Base-by-base conservation (phyloP, 1,140 invertebrate genomes). In the Drosophila nebulosa region DNA sequence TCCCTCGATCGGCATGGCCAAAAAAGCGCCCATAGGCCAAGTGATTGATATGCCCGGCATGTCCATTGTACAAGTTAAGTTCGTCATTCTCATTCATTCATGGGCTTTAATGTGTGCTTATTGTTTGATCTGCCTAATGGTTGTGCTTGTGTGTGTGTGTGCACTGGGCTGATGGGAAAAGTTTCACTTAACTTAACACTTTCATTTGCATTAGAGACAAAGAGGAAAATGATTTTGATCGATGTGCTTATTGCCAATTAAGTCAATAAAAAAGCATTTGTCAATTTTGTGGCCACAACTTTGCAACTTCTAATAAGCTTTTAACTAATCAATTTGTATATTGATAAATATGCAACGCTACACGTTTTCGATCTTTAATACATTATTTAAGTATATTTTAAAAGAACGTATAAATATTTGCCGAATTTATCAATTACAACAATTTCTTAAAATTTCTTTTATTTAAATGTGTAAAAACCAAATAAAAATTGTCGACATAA, bases 1-100 rank as follows among this genome's bases (percentile, higher is more conserved):
- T 35, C 32, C 10, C 32, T 35, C 32, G 10, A 18, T 55, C 59
- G 16, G 35, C 55, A 62, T 66, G 80, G 68, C 80, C 73, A 9
- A 46, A 46, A 46, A 21, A 21, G n/a, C 18, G 21, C 39, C 39
- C 39, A 46, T 63, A 53, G 64, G 55, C 50, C 69, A 77, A 65
- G 77, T 86, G 80, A 84, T 85, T 84, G 80, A 84, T 85, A 84
- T 84, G 81, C 77, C 69, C 62, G 73, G 80, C 83, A 68, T 84
- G 77, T 86, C 64, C 39, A 32, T 18, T 51, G 39, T 18, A 32
- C 50, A 46, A 21, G 39, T 18, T 46, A 46, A 46, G 39, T 46
- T 46, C 39, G 39, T 52, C 60, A 14, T 50, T 18, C 46, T 51
- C 60, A 16, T 39, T 30, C 55, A 75, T 60, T 75, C 72, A 67